Base-by-base conservation (phyloP, 2,797 vertebrate species). In the Otolemur crassicaudatus region DNA sequence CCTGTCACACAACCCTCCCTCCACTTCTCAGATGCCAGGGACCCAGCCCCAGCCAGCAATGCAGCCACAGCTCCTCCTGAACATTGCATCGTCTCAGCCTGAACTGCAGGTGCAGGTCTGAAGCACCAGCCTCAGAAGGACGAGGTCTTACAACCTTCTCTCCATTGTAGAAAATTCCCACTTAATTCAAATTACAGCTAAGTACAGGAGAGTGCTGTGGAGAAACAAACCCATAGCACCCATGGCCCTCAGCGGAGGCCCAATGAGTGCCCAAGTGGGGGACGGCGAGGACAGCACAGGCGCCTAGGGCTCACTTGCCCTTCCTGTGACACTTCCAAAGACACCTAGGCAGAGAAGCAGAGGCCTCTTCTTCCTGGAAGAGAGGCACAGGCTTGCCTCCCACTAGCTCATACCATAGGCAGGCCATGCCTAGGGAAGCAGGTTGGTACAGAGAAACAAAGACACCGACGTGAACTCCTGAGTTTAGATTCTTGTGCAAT, bases 1-100 rank as follows among this genome's bases (percentile, higher is more conserved):
- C n/a, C 31, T 43, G 17, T 37, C 34, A 37, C 20, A 34, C n/a
- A 3, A 69, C 17, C 67, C 1, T n/a, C n/a, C 67, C n/a, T 79
- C 46, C 67, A 40, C 53, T 10, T 49, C 56, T 37, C 40, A n/a
- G n/a, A 63, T 0, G 4, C 49, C 40, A 46, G 37, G 9, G 27
- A 8, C 37, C 27, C 22, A n/a, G 27, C 20, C 7, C 0, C 14
- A 40, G 2, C 49, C 2, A 14, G 7, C 5, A 0, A 29, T 17
- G 60, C 2, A 56, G 31, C 69, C 56, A 63, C 6, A 69, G 19
- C n/a, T 65, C 60, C 2, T 22, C 3, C 3, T 7, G 3, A 76
- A 58, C 22, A 43, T 23, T 8, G 19, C 7, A 49, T 10, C 17
- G 53, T 40, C 27, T 43, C 4, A 63, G 81, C 3, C 53, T 69